These are phyloP conservation scores for Acrocephalus arundinaceus DNA, from an alignment of 2,113 vertebrate genomes.

Conservation along the genomic window DNA sequence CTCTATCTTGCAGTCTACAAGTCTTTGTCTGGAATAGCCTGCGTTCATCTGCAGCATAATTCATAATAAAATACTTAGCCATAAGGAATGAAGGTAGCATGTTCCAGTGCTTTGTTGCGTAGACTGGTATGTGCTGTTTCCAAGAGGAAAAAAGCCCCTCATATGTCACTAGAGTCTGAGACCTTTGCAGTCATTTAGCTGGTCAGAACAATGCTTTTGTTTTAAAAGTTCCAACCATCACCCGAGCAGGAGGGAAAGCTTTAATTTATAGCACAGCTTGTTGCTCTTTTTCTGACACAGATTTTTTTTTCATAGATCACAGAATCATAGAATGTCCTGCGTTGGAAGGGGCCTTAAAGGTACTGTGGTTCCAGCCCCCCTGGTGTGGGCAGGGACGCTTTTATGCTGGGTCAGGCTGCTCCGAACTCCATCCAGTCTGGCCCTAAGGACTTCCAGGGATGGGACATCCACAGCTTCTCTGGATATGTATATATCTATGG, in stretches of 20 bases:
- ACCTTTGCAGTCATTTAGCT: not conserved
- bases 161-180: not conserved
- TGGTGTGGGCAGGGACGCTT: not conserved
- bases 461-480: not conserved
- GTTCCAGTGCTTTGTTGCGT: not conserved
- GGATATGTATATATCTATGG: not conserved
- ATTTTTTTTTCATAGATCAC: not conserved
- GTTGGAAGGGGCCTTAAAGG: not conserved
- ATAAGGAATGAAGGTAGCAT: not conserved
- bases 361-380: not conserved
- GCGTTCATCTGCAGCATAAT: not conserved
- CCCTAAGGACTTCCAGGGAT: not conserved
- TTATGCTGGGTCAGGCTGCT: not conserved
- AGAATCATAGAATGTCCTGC: not conserved
- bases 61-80: not conserved
- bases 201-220: not conserved
- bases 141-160: not conserved
- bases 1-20: not conserved
- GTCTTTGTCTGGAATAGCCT: not conserved
- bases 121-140: not conserved
- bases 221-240: not conserved
- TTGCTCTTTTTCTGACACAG: not conserved
- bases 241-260: not conserved
- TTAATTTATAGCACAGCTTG: not conserved
- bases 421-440: not conserved